phyloP scores from a whole-genome alignment of 2,113 vertebrate genomes.

The Xenopus laevis region DNA sequence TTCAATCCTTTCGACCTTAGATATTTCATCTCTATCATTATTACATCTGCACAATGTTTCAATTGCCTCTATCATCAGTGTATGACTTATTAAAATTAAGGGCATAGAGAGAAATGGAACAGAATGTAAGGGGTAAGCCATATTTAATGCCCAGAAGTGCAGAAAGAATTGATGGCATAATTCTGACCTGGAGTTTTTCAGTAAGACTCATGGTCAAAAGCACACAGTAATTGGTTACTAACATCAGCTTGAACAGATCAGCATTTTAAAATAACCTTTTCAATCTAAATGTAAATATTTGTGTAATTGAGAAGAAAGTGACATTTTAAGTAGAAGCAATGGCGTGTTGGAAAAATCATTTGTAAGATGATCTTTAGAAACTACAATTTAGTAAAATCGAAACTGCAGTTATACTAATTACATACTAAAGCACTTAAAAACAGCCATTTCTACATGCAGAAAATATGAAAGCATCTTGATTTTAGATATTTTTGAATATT shows the following conservation, averaged over 20 bases:
- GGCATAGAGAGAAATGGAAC: background rate
- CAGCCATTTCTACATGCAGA: background rate
- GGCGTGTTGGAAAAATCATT: constrained; percentile 10
- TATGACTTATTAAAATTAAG: no score
- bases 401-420: background rate
- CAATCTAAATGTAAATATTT: constrained; percentile 32
- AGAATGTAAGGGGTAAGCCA: no score
- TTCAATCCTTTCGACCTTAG: no score
- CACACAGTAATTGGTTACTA: constrained; percentile 11
- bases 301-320: constrained; percentile 39
- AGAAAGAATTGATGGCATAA: background rate
- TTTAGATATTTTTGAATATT: no score
- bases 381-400: background rate
- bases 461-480: background rate
- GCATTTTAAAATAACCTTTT: constrained; percentile 35
- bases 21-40: no score
- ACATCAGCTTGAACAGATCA: constrained; percentile 1
- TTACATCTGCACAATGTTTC: no score
- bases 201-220: background rate
- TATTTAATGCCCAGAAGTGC: no score
- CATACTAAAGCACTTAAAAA: background rate
- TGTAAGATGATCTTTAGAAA: constrained; percentile 26
- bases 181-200: background rate
- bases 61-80: no score
- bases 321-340: constrained; percentile 14